Percentiles rank a stretch among this genome's conserved stretches.
phyloP scores from a whole-genome alignment of 2,888 invertebrate species.

The Callyntrura guangdongensis region DNA sequence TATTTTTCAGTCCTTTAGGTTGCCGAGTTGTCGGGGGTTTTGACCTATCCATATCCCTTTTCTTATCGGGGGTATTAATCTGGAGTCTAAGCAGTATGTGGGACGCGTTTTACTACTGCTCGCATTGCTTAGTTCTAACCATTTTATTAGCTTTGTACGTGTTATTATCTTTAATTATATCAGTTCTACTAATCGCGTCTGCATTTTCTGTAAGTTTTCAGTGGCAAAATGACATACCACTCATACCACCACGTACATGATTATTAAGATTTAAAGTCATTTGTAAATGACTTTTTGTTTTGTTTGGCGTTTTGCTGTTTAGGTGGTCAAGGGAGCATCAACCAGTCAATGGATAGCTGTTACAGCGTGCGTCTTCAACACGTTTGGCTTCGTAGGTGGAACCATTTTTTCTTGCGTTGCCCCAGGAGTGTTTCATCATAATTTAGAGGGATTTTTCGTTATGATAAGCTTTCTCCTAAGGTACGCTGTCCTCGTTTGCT shows the following conservation, averaged over 20 bases:
- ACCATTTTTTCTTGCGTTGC: conserved; percentile 30
- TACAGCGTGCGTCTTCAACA: background rate
- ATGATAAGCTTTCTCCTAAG: background rate
- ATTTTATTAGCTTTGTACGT: background rate
- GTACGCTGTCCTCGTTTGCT: background rate
- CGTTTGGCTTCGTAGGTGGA: background rate
- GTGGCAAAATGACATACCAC: too few species aligned
- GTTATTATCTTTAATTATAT: background rate
- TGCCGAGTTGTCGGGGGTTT: background rate
- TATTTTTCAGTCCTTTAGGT: background rate
- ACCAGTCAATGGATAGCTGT: conserved; percentile 6
- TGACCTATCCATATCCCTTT: background rate
- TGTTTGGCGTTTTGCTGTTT: background rate
- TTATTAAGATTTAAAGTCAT: background rate
- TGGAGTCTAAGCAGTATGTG: background rate
- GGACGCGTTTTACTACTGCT: background rate
- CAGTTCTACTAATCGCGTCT: background rate
- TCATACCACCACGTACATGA: too few species aligned
- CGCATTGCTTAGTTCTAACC: background rate
- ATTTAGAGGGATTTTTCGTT: conserved; percentile 10
- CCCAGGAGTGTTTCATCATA: background rate
- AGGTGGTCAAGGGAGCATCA: background rate
- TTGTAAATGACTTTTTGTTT: background rate
- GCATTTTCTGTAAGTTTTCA: background rate
- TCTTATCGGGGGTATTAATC: background rate